A percentile compares a stretch with the other conserved stretches of the same genome.
These are phyloP conservation scores for Calephelis perditalis DNA, from an alignment of 2,888 invertebrate species.

Conservation along the genomic window DNA sequence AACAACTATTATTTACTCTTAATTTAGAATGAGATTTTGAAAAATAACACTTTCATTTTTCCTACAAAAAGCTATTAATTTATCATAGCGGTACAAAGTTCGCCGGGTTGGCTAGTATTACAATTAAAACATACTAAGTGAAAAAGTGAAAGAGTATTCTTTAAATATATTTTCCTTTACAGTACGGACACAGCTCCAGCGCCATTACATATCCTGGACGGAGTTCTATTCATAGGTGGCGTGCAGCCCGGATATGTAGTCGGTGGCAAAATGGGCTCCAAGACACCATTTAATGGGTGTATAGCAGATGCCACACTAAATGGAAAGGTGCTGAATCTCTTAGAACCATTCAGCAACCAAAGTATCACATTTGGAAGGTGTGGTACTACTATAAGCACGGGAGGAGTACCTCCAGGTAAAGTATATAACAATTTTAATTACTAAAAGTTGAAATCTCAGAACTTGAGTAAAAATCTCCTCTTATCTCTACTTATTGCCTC, in stretches of 20 bases:
- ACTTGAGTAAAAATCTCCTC: no score
- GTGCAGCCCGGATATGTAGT: conserved; percentile 80
- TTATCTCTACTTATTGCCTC: no score
- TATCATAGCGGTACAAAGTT: no score
- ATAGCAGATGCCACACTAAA: conserved; percentile 95
- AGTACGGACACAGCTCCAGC: conserved; percentile 78
- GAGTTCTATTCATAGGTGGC: conserved; percentile 92
- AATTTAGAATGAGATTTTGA: no score
- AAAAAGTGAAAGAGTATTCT: no score
- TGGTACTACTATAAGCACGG: conserved; percentile 51
- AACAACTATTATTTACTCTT: no score
- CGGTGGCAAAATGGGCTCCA: conserved; percentile 75
- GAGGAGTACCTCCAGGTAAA: conserved; percentile 54
- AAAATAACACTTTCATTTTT: no score
- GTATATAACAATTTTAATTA: background rate
- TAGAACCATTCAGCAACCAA: conserved; percentile 52
- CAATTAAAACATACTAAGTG: no score
- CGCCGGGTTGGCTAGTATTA: no score
- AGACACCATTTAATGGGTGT: conserved; percentile 89
- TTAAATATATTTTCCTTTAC: conserved; percentile 17
- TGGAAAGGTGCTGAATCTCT: conserved; percentile 74
- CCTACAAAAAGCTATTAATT: no score
- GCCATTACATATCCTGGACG: conserved; percentile 80
- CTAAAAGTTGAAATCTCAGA: no score
- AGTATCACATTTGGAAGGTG: conserved; percentile 54